A percentile compares a stretch with the other conserved stretches of the same genome.
These are phyloP conservation scores for Poeciliopsis turneri DNA, from an alignment of 2,797 vertebrate species.

Conservation along the genomic window DNA sequence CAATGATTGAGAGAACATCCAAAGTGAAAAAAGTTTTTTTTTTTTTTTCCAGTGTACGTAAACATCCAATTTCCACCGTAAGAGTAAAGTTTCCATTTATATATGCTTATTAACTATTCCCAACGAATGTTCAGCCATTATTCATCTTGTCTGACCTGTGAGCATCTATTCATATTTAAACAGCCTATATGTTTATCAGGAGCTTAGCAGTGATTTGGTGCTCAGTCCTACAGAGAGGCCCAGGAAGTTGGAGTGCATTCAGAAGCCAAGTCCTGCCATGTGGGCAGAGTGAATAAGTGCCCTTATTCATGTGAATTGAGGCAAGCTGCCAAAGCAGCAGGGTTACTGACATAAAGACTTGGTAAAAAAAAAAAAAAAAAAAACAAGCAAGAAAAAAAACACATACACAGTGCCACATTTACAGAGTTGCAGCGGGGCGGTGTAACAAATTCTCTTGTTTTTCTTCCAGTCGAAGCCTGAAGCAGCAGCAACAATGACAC, in stretches of 20 bases:
- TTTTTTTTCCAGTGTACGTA: background rate
- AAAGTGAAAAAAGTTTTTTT: background rate
- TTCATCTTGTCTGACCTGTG: background rate
- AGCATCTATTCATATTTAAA: background rate
- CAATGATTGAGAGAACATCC: background rate
- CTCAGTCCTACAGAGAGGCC: background rate
- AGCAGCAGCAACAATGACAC: background rate
- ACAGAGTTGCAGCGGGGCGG: background rate
- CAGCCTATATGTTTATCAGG: background rate
- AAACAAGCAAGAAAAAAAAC: too few relatives aligned
- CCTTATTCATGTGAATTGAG: constrained; percentile 12
- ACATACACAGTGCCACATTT: constrained; percentile 2
- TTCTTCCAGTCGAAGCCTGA: background rate
- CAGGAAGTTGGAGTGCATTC: constrained; percentile 5
- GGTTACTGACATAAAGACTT: background rate
- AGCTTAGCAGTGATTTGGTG: background rate
- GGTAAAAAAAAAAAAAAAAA: background rate
- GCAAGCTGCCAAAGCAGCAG: constrained; percentile 16
- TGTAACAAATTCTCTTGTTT: background rate
- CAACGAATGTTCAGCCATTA: background rate
- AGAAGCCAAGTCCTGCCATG: constrained; percentile 9
- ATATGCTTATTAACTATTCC: background rate
- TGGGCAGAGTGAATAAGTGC: constrained; percentile 15
- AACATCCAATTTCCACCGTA: background rate
- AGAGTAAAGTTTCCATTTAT: background rate